These are phyloP conservation scores for Anthopleura sola DNA, from an alignment of 64 coral and sea anemone species.

Conservation along the genomic window DNA sequence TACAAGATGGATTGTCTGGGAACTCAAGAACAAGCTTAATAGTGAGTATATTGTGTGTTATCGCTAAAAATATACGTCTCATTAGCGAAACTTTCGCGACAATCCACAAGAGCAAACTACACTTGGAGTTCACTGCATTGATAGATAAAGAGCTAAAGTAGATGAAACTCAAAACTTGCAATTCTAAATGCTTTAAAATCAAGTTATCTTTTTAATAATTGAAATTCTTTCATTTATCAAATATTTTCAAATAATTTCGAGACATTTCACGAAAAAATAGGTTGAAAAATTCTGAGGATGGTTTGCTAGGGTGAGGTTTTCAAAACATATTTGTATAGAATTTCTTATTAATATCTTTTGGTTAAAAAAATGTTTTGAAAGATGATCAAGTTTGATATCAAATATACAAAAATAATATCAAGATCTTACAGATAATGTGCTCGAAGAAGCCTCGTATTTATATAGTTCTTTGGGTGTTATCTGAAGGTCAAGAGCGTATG, in stretches of 20 bases:
- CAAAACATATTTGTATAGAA: neutral
- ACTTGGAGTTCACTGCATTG: neutral
- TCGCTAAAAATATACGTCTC: neutral
- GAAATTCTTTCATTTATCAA: neutral
- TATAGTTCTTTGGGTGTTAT: neutral
- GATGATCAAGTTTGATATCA: neutral
- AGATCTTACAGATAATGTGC: neutral
- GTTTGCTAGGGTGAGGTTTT: neutral
- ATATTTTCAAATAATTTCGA: neutral
- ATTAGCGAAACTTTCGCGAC: neutral
- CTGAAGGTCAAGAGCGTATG: neutral
- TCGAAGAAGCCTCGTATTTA: neutral
- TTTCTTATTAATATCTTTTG: neutral
- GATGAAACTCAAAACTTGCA: neutral
- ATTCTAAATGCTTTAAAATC: neutral
- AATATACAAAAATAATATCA: neutral
- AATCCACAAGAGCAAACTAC: neutral
- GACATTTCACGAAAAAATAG: neutral
- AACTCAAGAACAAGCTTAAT: slow-evolving; percentile 86
- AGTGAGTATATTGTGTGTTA: slow-evolving; percentile 39
- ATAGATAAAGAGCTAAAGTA: neutral
- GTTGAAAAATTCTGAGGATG: neutral
- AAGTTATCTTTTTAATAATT: neutral
- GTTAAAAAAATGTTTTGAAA: neutral
- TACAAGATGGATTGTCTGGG: slow-evolving; percentile 82